These are phyloP conservation scores for Galbula dea DNA, from an alignment of 2,113 vertebrate species.

Conservation along the genomic window DNA sequence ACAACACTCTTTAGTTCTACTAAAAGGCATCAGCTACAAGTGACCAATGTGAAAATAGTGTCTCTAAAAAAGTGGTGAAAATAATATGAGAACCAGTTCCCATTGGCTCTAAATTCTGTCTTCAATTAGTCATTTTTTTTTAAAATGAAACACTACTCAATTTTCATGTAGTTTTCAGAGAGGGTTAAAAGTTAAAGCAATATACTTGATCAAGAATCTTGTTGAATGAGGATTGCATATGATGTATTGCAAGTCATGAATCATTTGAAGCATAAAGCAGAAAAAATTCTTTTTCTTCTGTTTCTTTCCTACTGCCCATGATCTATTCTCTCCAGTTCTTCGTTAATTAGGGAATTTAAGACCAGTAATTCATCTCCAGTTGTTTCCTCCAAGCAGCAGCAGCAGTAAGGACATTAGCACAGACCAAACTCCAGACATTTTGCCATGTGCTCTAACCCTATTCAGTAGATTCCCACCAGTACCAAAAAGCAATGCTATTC, in stretches of 20 bases:
- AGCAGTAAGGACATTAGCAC: neutral
- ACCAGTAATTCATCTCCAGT: slow-evolving; percentile 43
- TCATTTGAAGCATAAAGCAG: slow-evolving; percentile 39
- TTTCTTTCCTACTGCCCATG: neutral
- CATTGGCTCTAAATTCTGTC: neutral
- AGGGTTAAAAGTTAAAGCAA: slow-evolving; percentile 53
- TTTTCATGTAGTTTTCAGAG: neutral
- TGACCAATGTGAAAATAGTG: neutral
- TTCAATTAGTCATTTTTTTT: neutral
- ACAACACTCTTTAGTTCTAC: neutral
- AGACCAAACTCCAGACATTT: neutral
- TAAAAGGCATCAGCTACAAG: neutral
- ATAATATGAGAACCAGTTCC: neutral
- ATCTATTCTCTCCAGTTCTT: slow-evolving; percentile 38
- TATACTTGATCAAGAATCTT: slow-evolving; percentile 21
- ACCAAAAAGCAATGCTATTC: neutral
- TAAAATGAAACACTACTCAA: neutral
- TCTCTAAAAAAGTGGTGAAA: neutral
- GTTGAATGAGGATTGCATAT: neutral
- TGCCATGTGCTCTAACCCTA: neutral
- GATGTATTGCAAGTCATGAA: slow-evolving; percentile 25
- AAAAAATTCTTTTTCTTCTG: slow-evolving; percentile 5
- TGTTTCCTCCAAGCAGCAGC: neutral
- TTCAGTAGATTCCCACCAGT: neutral
- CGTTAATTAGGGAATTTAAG: slow-evolving; percentile 59